phyloP scores from a whole-genome alignment of 2,888 invertebrate genomes.

The Dynastes maya region DNA sequence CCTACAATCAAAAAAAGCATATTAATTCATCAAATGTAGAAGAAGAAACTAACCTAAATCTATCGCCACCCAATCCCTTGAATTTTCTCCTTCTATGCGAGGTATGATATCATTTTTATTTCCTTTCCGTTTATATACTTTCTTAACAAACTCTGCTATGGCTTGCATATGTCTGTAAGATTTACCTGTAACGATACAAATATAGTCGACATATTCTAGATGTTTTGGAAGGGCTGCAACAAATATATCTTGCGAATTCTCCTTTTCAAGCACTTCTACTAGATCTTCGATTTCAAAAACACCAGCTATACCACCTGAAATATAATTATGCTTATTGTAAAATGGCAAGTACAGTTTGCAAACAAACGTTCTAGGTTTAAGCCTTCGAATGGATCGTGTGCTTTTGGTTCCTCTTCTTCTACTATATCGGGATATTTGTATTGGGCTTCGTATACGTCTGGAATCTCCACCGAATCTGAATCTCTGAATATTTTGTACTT shows the following conservation, averaged over 20 bases:
- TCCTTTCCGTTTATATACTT: slow-evolving; percentile 83
- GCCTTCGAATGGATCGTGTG: slow-evolving; percentile 77
- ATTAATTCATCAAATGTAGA: not conserved
- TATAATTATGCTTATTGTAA: slow-evolving; percentile 25
- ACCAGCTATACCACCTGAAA: slow-evolving; percentile 85
- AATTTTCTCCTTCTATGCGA: slow-evolving; percentile 83
- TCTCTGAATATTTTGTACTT: slow-evolving; percentile 84
- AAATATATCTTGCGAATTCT: slow-evolving; percentile 87
- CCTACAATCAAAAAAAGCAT: slow-evolving; percentile 74
- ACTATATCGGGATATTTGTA: slow-evolving; percentile 62
- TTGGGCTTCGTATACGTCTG: slow-evolving; percentile 82
- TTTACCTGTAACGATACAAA: slow-evolving; percentile 85
- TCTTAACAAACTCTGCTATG: slow-evolving; percentile 82
- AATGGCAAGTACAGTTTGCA: too few species aligned
- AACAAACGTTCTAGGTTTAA: slow-evolving; percentile 74
- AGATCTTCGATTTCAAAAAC: slow-evolving; percentile 93
- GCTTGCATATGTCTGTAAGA: slow-evolving; percentile 84
- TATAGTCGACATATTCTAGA: slow-evolving; percentile 86
- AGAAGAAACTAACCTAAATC: slow-evolving; percentile 81
- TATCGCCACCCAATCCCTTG: slow-evolving; percentile 89
- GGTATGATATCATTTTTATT: slow-evolving; percentile 78
- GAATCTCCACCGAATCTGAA: slow-evolving; percentile 79
- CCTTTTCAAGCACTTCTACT: slow-evolving; percentile 81
- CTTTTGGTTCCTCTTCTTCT: slow-evolving; percentile 63
- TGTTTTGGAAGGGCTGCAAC: slow-evolving; percentile 84